phyloP scores from a whole-genome alignment of 2,888 invertebrate species.

The Aphidoletes aphidimyza region DNA sequence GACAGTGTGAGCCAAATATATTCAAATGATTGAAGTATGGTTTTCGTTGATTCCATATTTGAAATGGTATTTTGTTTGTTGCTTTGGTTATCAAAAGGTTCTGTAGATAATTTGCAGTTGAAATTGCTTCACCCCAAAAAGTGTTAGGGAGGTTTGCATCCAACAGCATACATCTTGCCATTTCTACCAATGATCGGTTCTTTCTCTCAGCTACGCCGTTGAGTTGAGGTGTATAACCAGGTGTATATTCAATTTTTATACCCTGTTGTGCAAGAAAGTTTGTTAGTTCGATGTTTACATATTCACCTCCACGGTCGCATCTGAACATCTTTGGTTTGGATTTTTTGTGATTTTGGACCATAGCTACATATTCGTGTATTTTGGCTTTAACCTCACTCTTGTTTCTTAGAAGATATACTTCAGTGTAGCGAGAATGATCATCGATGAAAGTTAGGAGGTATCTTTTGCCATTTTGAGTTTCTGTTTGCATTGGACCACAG shows the following conservation, averaged over 20 bases:
- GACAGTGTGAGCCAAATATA: not conserved
- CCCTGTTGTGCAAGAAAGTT: no score
- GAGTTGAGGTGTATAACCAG: conserved; percentile 61
- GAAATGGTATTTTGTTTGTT: not conserved
- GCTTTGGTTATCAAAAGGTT: conserved; percentile 50
- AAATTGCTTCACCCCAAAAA: conserved; percentile 62
- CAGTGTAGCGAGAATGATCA: no score
- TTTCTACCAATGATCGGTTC: conserved; percentile 60
- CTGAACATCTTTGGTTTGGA: no score
- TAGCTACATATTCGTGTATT: no score
- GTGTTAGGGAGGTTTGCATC: conserved; percentile 58
- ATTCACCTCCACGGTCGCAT: no score
- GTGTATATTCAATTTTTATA: conserved; percentile 61
- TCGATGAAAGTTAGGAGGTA: no score
- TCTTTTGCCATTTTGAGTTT: no score
- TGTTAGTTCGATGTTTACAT: no score
- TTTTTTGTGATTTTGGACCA: no score
- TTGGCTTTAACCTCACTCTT: no score
- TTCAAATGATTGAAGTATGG: not conserved
- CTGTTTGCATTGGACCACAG: no score
- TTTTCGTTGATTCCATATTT: not conserved
- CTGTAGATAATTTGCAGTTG: conserved; percentile 57
- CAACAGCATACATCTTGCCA: conserved; percentile 59
- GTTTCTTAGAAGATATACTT: no score
- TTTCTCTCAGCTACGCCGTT: conserved; percentile 62